Conservation (phyloP, 2,797 vertebrate genomes). For the Rhynchotus rufescens region DNA sequence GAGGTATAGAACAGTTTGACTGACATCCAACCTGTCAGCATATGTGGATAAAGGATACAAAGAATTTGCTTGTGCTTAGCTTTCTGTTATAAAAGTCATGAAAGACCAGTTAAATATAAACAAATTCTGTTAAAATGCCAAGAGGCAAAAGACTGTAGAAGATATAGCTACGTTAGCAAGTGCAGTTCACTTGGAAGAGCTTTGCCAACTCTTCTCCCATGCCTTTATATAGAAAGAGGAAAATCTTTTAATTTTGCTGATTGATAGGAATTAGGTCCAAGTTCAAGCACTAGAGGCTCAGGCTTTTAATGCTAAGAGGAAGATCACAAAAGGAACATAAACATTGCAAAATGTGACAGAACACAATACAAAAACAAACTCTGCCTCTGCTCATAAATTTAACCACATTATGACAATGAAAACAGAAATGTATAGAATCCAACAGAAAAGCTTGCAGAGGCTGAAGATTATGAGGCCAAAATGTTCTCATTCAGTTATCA, state of each 20-base stretch:
- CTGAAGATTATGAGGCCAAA: not conserved
- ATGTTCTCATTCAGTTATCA: not conserved
- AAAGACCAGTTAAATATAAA: not conserved
- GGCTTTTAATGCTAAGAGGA: not conserved
- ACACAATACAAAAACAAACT: not conserved
- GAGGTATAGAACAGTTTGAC: not conserved
- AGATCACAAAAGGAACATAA: not conserved
- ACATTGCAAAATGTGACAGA: not conserved
- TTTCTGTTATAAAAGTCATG: not conserved
- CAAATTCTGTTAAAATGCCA: not conserved
- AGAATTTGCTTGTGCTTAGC: not conserved
- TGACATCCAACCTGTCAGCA: not conserved
- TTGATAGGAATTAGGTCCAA: not conserved
- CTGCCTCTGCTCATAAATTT: not conserved
- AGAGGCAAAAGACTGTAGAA: not conserved
- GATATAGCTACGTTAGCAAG: not conserved
- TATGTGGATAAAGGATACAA: not conserved
- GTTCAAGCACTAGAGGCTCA: not conserved
- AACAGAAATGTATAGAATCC: not conserved
- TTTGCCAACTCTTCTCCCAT: not conserved
- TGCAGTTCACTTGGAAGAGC: not conserved
- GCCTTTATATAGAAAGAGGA: not conserved
- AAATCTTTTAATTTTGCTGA: not conserved
- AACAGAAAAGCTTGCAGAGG: not conserved
- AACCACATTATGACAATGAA: not conserved